phyloP scores from a whole-genome alignment of 2,888 invertebrate species.

The Poecilus cupreus region DNA sequence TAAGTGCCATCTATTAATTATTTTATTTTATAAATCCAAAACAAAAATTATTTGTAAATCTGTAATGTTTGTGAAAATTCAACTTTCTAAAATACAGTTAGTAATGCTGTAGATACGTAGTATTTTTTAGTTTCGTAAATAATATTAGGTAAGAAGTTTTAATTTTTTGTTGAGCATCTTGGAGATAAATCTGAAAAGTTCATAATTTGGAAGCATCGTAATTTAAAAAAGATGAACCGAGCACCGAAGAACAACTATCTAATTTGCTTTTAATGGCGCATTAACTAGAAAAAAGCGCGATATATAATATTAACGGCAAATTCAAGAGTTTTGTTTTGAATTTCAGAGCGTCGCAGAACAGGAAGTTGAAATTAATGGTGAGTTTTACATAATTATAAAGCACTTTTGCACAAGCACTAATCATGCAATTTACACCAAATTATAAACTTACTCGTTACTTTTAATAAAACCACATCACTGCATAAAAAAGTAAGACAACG shows the following conservation, averaged over 20 bases:
- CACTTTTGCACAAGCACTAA: conserved; percentile 6
- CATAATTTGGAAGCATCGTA: background rate
- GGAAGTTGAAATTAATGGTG: conserved; percentile 18
- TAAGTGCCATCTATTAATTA: too few species aligned
- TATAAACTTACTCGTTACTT: background rate
- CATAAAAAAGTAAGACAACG: conserved; percentile 16
- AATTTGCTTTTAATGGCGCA: background rate
- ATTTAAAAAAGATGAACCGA: background rate
- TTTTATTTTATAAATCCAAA: too few species aligned
- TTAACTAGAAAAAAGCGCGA: background rate
- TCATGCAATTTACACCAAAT: conserved; percentile 33
- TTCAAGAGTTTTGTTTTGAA: background rate
- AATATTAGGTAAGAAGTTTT: background rate
- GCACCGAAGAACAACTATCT: background rate
- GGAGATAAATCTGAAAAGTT: background rate
- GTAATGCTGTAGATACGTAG: too few species aligned
- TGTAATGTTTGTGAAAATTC: too few species aligned
- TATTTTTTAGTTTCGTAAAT: too few species aligned
- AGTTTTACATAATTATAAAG: conserved; percentile 28
- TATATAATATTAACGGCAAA: conserved; percentile 6
- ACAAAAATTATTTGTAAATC: too few species aligned
- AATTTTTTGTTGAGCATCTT: background rate
- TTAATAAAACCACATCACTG: background rate
- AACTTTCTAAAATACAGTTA: too few species aligned
- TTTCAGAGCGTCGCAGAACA: conserved; percentile 1